Base-by-base conservation (phyloP, 2,888 invertebrate species). In the Didymodactylos carnosus region DNA sequence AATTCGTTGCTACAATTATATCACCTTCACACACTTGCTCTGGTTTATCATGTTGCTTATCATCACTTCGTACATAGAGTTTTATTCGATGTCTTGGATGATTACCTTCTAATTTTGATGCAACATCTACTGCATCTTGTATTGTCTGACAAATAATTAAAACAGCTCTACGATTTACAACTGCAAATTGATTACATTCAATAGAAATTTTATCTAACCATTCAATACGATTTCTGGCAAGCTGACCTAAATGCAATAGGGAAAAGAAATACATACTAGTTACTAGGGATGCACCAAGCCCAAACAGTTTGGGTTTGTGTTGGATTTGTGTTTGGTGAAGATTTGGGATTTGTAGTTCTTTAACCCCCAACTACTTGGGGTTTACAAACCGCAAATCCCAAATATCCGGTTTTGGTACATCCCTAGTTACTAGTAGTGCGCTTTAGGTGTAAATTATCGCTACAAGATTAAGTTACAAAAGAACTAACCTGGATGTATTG, bases 21-120 rank as follows among this genome's bases (percentile, higher is more conserved):
- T 76, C 41, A 16, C 70, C 73, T 14, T 62, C 19, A 25, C 19
- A 14, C 8, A 77, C 41, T 25, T 71, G n/a, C 10, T 69, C 35
- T 1, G 39, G 39, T 27, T 39, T 39, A n/a, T n/a, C 7, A 39
- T 69, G 69, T 23, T 46, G 8, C 1, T 6, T 5, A 1, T 23
- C n/a, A 46, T 46, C 46, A 46, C 46, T 46, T n/a, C 46, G 46
- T 1, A 46, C 7, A 23, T 46, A 46, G 3, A n/a, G 5, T 23
- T 46, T 46, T 1, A 46, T n/a, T n/a, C n/a, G n/a, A n/a, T n/a
- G 2, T 1, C 46, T 19, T 10, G 0, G 8, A 46, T 23, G 6
- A 23, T 4, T 8, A 4, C n/a, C n/a, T 10, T 23, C 7, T 23
- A 46, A 46, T 23, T 2, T 11, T 11, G 2, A 3, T n/a, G 6